A percentile compares a stretch with the other conserved stretches of the same genome.
phyloP scores from a whole-genome alignment of 2,888 invertebrate species.

The Pasiphila rectangulata region DNA sequence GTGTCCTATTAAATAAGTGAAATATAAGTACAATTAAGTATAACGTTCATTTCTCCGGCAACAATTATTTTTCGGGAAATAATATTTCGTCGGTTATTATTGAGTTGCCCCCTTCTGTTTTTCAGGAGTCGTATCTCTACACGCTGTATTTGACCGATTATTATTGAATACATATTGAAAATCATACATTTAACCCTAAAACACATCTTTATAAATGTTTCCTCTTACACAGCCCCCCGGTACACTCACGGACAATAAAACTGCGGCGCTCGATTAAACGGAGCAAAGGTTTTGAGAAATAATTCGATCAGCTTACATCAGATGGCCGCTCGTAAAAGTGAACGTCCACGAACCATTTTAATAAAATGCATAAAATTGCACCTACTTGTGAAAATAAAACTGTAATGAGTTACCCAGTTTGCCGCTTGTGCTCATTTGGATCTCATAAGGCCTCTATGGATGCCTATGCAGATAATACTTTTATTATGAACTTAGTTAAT shows the following conservation, averaged over 20 bases:
- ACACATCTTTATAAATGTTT: background rate
- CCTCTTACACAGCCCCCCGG: slow-evolving; percentile 5
- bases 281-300: slow-evolving; percentile 16
- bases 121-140: too few relatives aligned
- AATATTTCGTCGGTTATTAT: too few relatives aligned
- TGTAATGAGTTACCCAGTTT: background rate
- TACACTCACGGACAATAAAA: slow-evolving; percentile 15
- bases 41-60: too few relatives aligned
- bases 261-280: slow-evolving; percentile 12
- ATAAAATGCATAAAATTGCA: slow-evolving; percentile 8
- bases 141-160: too few relatives aligned
- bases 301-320: slow-evolving; percentile 19
- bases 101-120: too few relatives aligned
- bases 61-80: too few relatives aligned
- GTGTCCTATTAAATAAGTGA: too few relatives aligned
- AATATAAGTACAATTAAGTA: too few relatives aligned
- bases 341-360: slow-evolving; percentile 6
- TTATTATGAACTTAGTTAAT: too few relatives aligned
- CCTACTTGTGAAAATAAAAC: slow-evolving; percentile 3
- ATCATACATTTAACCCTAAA: too few relatives aligned
- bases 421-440: background rate
- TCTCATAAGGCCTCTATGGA: background rate
- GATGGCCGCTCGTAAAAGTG: slow-evolving; percentile 14
- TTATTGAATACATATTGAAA: too few relatives aligned
- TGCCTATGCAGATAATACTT: too few relatives aligned